A percentile compares a stretch with the other conserved stretches of the same genome.
Conservation (phyloP, 2,113 vertebrate species). For the Mungos mungo region DNA sequence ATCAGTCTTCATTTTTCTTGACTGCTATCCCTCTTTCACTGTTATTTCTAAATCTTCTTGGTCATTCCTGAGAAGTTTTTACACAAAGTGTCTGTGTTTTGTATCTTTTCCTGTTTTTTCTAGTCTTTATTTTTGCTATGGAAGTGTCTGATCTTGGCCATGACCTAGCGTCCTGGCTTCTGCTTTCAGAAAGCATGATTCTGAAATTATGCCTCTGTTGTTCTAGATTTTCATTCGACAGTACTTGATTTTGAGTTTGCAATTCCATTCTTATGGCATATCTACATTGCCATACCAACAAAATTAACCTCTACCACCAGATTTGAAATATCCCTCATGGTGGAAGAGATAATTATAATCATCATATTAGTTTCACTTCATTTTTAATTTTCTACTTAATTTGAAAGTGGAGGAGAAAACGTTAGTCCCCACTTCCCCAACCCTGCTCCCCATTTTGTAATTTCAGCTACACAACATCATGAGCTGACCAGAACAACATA, state of each 20-base stretch:
- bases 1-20: neutral
- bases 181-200: neutral
- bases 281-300: neutral
- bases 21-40: neutral
- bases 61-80: neutral
- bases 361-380: neutral
- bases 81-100: neutral
- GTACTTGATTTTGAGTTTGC: neutral
- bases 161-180: neutral
- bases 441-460: neutral
- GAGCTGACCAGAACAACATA: neutral
- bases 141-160: neutral
- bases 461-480: neutral
- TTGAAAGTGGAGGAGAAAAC: neutral
- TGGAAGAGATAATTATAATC: neutral
- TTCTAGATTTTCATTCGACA: neutral
- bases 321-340: neutral
- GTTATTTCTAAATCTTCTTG: neutral
- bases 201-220: neutral
- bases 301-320: neutral
- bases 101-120: neutral
- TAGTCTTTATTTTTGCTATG: neutral
- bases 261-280: neutral
- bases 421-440: neutral
- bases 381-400: neutral